Conservation (phyloP, 2,888 invertebrate species). For the Habrosyne pyritoides region DNA sequence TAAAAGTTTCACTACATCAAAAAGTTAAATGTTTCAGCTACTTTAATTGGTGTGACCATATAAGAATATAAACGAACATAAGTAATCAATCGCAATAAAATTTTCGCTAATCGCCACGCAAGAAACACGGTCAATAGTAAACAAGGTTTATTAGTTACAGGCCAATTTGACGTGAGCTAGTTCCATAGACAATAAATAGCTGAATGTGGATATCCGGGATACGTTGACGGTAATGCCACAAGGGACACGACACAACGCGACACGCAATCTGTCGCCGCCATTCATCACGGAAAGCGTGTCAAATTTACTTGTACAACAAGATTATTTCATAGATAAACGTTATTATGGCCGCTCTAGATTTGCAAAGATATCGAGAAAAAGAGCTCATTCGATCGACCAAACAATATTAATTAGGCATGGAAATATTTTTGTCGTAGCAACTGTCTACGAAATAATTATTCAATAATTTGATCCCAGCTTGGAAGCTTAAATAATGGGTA, state of each 20-base stretch:
- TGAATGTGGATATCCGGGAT: conserved; percentile 54
- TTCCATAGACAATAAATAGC: conserved; percentile 57
- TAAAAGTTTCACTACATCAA: too few species aligned
- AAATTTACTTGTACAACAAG: conserved; percentile 29
- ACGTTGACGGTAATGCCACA: conserved; percentile 46
- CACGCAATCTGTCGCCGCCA: conserved; percentile 42
- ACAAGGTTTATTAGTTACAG: conserved; percentile 43
- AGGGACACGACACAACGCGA: conserved; percentile 28
- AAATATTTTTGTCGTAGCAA: neutral
- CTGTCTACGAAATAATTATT: neutral
- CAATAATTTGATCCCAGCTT: too few species aligned
- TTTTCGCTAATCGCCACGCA: conserved; percentile 24
- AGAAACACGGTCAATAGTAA: conserved; percentile 44
- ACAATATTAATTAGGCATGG: neutral
- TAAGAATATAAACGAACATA: neutral
- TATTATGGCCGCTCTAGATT: conserved; percentile 14
- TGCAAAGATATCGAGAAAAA: neutral
- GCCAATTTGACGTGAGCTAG: conserved; percentile 34
- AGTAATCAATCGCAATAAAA: conserved; percentile 14
- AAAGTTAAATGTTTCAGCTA: too few species aligned
- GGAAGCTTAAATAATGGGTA: too few species aligned
- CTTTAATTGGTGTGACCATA: neutral
- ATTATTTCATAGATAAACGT: conserved; percentile 30
- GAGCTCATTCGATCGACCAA: neutral
- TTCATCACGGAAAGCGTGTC: conserved; percentile 51